Evolutionary conservation across 2,888 invertebrate genomes (phyloP), one percentile per base, ranked within the genome.

Genomic region (Phengaris arion): DNA sequence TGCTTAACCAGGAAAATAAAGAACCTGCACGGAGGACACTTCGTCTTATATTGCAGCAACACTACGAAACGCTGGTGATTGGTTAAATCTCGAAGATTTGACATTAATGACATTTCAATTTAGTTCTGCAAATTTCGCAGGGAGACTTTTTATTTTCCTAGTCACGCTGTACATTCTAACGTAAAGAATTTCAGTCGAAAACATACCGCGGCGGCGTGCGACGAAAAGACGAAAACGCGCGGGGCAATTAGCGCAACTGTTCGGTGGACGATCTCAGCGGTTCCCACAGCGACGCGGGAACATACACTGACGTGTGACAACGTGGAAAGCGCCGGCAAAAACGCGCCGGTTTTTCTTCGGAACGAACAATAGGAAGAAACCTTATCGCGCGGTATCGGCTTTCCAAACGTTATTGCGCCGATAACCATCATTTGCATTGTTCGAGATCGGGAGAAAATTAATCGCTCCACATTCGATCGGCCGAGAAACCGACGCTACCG

Each of bases 391-490:
- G 89, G 85, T 85, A 84, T 83, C 85, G 85, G 82, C 92, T 93
- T 92, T 92, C 93, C 87, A 91, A 86, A 70, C 81, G 82, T 83
- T 86, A 85, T 82, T 86, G 82, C 85, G 81, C 84, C 82, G 89
- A 90, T 90, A 90, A 90, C 88, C 89, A 91, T 90, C 87, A 88
- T 89, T 91, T 90, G 90, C 91, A 92, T 91, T 91, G 91, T 92
- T 91, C 83, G 85, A 85, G 81, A 85, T 85, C 86, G 83, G 82
- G 90, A 88, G 92, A 93, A 92, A 92, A 93, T 90, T 89, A 89
- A 91, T 91, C 87, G 86, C 85, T 83, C 82, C 83, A 84, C 86
- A 84, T 84, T 85, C 85, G 87, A 89, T 88, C 84, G 84, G 82
- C 81, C 82, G 81, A 87, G 86, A 88, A 87, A 89, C 85, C 85